Evolutionary conservation across 2,888 invertebrate species (phyloP).

Genomic region (Spodoptera exigua): DNA sequence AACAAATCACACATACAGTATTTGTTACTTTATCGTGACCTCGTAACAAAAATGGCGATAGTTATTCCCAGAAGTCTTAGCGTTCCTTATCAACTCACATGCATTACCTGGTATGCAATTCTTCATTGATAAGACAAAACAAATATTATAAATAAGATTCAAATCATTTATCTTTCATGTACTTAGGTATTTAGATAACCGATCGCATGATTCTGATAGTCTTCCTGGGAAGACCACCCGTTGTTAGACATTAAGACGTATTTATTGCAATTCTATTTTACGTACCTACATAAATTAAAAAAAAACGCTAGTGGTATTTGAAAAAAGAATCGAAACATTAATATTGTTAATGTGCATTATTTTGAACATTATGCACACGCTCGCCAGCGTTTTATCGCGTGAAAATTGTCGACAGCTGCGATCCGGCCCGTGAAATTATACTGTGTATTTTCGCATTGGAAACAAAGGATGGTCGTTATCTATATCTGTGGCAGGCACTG

Average conservation of each 20-base stretch:
- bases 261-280: slow-evolving; percentile 3
- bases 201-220: no score
- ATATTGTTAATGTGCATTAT: slow-evolving; percentile 11
- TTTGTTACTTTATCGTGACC: slow-evolving; percentile 23
- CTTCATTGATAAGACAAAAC: slow-evolving; percentile 20
- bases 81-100: slow-evolving; percentile 30
- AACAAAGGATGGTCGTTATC: slow-evolving; percentile 68
- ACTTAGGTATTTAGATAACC: slow-evolving; percentile 1
- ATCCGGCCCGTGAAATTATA: slow-evolving; percentile 5
- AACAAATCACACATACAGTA: not conserved
- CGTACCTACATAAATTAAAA: slow-evolving; percentile 15
- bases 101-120: slow-evolving; percentile 34
- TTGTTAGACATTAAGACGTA: slow-evolving; percentile 8
- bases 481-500: slow-evolving; percentile 60
- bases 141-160: slow-evolving; percentile 13
- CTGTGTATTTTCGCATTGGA: slow-evolving; percentile 49
- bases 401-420: slow-evolving; percentile 27
- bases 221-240: slow-evolving; percentile 7
- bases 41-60: slow-evolving; percentile 38
- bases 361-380: slow-evolving; percentile 6
- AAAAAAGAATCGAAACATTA: not conserved
- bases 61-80: slow-evolving; percentile 26
- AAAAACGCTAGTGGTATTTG: slow-evolving; percentile 9
- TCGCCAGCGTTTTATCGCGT: slow-evolving; percentile 15
- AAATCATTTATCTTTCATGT: slow-evolving; percentile 1